Evolutionary conservation across 2,888 invertebrate species (phyloP).

Genomic region (Tenodera sinensis): DNA sequence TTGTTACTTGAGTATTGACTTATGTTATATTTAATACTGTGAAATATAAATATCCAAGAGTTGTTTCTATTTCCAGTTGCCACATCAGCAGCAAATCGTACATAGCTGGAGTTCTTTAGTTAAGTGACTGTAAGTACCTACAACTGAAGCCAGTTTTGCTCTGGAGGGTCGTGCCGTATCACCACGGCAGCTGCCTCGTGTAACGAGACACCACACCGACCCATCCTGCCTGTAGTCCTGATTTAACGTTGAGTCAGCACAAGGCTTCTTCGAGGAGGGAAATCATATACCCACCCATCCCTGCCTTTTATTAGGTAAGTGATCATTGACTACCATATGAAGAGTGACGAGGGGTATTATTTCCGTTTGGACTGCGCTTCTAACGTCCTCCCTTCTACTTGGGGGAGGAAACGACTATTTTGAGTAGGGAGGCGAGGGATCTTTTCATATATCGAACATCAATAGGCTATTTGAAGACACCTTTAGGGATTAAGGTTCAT

Average conservation of each 20-base stretch:
- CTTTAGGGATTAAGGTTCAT: too few species aligned
- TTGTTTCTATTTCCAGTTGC: too few species aligned
- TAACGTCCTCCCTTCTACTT: background rate
- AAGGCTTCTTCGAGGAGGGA: background rate
- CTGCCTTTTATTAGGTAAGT: background rate
- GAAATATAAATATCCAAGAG: too few species aligned
- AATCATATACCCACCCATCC: background rate
- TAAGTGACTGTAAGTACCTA: background rate
- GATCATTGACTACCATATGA: background rate
- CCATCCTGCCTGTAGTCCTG: background rate
- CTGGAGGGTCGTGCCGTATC: background rate
- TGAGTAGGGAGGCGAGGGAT: too few species aligned
- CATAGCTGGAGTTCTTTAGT: background rate
- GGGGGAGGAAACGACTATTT: too few species aligned
- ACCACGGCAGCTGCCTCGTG: background rate
- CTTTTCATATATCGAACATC: too few species aligned
- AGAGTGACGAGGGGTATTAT: background rate
- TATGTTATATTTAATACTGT: too few species aligned
- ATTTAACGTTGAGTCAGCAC: background rate
- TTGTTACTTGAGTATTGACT: too few species aligned
- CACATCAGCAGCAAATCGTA: too few species aligned
- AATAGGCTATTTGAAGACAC: too few species aligned
- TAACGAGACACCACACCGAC: background rate
- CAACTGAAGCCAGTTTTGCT: background rate
- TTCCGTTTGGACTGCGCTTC: background rate